These are phyloP conservation scores for Drosophila oshimai DNA, from an alignment of 1,140 invertebrate genomes.

Conservation along the genomic window DNA sequence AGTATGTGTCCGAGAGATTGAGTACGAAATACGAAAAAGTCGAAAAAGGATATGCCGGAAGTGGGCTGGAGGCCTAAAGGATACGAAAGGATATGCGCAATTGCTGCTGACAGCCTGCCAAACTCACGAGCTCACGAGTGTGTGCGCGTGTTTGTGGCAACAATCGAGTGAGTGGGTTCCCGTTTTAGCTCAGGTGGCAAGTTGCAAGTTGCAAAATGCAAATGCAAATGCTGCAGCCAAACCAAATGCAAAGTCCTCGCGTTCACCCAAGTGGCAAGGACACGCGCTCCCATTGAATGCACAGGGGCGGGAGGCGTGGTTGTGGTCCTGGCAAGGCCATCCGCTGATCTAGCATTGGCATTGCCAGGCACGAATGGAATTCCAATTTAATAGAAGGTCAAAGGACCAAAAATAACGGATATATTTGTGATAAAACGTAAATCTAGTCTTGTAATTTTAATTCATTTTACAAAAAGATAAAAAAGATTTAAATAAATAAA, in stretches of 20 bases:
- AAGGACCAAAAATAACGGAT: background rate
- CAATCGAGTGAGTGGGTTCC: constrained; percentile 36
- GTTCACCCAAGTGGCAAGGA: constrained; percentile 53
- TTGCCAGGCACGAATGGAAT: constrained; percentile 14
- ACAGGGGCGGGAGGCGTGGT: constrained; percentile 12
- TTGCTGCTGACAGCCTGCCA: constrained; percentile 34
- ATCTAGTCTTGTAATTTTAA: no score
- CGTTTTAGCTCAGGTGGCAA: constrained; percentile 31
- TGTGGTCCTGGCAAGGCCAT: constrained; percentile 34
- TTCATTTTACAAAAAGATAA: no score
- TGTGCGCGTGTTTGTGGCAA: constrained; percentile 20
- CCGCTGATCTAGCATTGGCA: constrained; percentile 32
- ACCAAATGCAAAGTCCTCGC: constrained; percentile 26
- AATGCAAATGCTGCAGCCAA: constrained; percentile 4
- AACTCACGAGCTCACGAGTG: background rate
- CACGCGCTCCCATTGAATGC: constrained; percentile 13
- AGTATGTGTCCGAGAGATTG: constrained; percentile 11
- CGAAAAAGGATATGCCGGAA: no score
- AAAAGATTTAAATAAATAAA: no score
- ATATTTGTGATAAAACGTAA: no score
- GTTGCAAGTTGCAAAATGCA: constrained; percentile 15
- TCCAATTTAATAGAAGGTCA: constrained; percentile 19
- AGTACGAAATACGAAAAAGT: no score
- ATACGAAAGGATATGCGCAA: constrained; percentile 36
- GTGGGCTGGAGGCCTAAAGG: constrained; percentile 21